Conservation (phyloP, 1,140 invertebrate species). For the Panagrolaimus sp. region DNA sequence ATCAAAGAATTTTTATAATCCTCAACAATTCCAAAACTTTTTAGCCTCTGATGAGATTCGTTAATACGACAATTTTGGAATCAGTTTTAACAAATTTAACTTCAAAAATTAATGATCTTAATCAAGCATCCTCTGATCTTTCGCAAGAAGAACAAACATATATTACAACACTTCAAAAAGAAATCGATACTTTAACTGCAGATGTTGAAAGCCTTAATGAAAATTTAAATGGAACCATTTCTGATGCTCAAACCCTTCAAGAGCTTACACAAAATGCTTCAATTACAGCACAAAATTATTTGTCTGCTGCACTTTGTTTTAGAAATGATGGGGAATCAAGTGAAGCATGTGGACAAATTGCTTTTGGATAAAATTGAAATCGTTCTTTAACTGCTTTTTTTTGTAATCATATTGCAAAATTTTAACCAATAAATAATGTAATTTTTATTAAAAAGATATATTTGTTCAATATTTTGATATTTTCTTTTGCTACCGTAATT, state of each 20-base stretch:
- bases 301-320: neutral
- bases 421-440: neutral
- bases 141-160: neutral
- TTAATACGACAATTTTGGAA: conserved; percentile 5
- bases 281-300: neutral
- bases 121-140: neutral
- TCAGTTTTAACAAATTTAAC: neutral
- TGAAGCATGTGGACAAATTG: neutral
- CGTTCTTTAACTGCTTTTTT: neutral
- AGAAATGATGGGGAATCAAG: neutral
- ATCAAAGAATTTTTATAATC: neutral
- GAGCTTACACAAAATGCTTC: neutral
- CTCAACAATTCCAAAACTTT: neutral
- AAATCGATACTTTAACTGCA: neutral
- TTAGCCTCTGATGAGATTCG: neutral
- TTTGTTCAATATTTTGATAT: no score
- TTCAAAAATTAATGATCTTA: neutral
- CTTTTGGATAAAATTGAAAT: neutral
- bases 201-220: neutral
- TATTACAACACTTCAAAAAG: neutral
- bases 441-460: neutral
- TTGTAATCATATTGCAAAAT: neutral
- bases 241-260: neutral
- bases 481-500: no score
- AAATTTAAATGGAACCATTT: neutral